A percentile compares a stretch with the other conserved stretches of the same genome.
Conservation (phyloP, 1,140 invertebrate genomes). For the Zaprionus africanus region DNA sequence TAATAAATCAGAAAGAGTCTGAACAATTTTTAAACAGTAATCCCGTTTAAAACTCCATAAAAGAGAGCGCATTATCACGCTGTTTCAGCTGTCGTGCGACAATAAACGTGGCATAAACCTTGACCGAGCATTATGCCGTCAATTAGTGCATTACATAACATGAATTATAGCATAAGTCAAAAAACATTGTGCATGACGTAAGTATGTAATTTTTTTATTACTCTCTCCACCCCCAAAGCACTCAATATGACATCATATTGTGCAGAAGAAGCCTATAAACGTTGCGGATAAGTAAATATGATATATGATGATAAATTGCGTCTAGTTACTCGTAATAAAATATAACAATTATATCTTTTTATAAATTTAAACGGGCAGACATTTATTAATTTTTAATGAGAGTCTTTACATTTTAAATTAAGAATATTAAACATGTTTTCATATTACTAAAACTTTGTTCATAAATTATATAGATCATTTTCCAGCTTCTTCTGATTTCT, state of each 20-base stretch:
- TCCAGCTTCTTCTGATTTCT: not conserved
- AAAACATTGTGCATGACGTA: not conserved
- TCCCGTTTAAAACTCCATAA: not conserved
- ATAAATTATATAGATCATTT: not conserved
- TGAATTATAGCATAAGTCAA: not conserved
- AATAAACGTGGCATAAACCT: not conserved
- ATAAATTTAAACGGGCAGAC: not conserved
- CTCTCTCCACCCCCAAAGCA: not conserved
- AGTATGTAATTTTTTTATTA: conserved; percentile 1
- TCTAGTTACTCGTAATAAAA: not conserved
- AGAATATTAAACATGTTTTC: not conserved
- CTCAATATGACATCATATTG: not conserved
- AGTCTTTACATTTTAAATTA: not conserved
- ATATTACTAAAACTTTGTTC: too few relatives aligned
- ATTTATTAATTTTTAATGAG: not conserved
- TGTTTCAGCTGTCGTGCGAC: not conserved
- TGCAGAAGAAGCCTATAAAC: not conserved
- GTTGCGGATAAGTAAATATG: not conserved
- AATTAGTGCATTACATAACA: conserved; percentile 9
- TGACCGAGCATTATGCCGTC: not conserved
- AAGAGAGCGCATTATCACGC: not conserved
- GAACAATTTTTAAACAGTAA: not conserved
- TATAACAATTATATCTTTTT: too few relatives aligned
- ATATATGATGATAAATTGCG: conserved; percentile 1
- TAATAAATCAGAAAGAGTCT: not conserved